Conservation (phyloP, 2,797 vertebrate genomes). For the Threskiornis aethiopicus region DNA sequence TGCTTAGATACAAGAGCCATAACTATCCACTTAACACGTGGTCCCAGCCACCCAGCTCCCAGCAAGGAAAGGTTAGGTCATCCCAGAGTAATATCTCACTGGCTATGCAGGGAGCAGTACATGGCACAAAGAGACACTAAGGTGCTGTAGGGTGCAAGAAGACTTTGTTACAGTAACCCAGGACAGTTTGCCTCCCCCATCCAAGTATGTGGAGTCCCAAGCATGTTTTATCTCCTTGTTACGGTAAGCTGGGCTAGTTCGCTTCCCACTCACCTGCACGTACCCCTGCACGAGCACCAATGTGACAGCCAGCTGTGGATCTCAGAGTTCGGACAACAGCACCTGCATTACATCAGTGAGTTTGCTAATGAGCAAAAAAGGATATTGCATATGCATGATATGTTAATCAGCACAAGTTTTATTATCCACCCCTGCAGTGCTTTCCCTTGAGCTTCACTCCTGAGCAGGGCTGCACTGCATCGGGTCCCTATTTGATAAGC, state of each 20-base stretch:
- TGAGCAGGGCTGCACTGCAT: not conserved
- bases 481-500: not conserved
- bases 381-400: not conserved
- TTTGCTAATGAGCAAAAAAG: not conserved
- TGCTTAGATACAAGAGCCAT: no score
- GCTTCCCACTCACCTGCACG: not conserved
- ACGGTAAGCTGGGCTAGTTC: fast-evolving
- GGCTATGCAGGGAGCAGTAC: not conserved
- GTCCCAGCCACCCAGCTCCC: not conserved
- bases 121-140: not conserved
- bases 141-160: not conserved
- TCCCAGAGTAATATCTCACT: not conserved
- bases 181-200: not conserved
- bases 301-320: fast-evolving
- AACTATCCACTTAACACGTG: not conserved
- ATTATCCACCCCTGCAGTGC: not conserved
- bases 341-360: not conserved
- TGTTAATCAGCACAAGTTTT: not conserved
- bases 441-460: not conserved
- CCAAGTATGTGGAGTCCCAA: fast-evolving
- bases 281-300: not conserved
- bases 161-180: fast-evolving
- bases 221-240: fast-evolving
- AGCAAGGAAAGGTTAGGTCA: not conserved
- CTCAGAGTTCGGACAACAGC: not conserved